A percentile compares a stretch with the other conserved stretches of the same genome.
Evolutionary conservation across 2,797 vertebrate genomes (phyloP).

Genomic region (Bovichtus diacanthus): DNA sequence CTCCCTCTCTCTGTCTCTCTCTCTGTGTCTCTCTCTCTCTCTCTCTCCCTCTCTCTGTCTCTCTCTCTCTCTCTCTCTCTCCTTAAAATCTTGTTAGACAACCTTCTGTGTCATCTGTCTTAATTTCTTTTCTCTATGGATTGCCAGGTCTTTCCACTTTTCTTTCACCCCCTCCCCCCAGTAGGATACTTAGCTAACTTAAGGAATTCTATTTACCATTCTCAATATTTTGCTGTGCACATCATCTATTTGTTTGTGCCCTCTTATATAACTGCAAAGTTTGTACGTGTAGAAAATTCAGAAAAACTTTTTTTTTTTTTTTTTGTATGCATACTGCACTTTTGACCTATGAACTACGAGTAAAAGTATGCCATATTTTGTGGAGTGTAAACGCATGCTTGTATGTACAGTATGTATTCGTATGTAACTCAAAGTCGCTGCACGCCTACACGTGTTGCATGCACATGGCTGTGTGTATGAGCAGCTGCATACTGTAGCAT

Average conservation of each 20-base stretch:
- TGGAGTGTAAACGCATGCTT: constrained; percentile 34
- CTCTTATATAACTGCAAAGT: no score
- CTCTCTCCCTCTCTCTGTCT: not conserved
- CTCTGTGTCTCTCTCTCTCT: no score
- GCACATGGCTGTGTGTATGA: constrained; percentile 36
- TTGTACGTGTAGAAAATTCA: not conserved
- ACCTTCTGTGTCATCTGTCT: not conserved
- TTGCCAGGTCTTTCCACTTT: not conserved
- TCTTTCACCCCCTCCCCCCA: not conserved
- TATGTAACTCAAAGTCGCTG: constrained; percentile 5
- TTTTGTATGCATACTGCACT: not conserved
- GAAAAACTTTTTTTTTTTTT: no score
- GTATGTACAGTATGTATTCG: constrained; percentile 4
- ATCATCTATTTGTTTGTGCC: not conserved
- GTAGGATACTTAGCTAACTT: not conserved
- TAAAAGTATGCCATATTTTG: constrained; percentile 5
- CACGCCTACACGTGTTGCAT: constrained; percentile 59
- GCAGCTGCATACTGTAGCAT: constrained; percentile 45
- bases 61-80: no score
- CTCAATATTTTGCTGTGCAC: not conserved
- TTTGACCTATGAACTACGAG: constrained; percentile 6
- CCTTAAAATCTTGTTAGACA: not conserved
- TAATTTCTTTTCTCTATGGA: not conserved
- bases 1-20: no score
- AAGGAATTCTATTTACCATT: not conserved